Base-by-base conservation (phyloP, 2,113 vertebrate species). In the Rafetus swinhoei region DNA sequence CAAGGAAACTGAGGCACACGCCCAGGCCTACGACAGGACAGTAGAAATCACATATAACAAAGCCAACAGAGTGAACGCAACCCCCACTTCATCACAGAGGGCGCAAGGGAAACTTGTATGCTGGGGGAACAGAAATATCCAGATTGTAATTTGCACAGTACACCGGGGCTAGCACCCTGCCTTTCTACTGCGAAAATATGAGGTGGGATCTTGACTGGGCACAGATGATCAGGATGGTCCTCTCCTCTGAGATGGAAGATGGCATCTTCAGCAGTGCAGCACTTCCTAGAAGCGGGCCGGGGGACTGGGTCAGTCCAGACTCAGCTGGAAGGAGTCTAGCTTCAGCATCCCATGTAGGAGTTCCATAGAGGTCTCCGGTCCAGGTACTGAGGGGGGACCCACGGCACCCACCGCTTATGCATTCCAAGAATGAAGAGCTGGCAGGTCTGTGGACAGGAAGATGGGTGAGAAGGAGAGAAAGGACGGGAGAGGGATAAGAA, bases 91-190 rank as follows among this genome's bases (percentile, higher is more conserved):
- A 45, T 6, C 45, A 6, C 45, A 45, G 45, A 45, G 45, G 45
- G 45, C 45, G 45, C 82, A 90, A 12, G 35, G 2, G 1, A 52
- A 24, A 35, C 79, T 92, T 86, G 89, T 81, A 0, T 15, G 82
- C 52, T 83, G 57, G 79, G 88, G 62, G 24, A 18, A 79, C 19
- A 90, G 86, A 65, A 92, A 87, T 92, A 89, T 7, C 91, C 91
- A 92, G 94, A 95, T 86, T 74, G 87, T 50, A 62, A 35, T 16
- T 93, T 94, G 85, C 21, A 79, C 88, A 90, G 76, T n/a, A 84
- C 79, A 55, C 77, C n/a, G 79, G 81, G 62, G 88, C 86, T 97
- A 88, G 85, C 62, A 50, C 3, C 27, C 84, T 95, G 88, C 72
- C 35, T 9, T 45, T 19, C 39, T 57, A 59, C 45, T 93, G 45